These are phyloP conservation scores for Ichneumoninae sp. DNA, from an alignment of 2,888 invertebrate species.

Conservation along the genomic window DNA sequence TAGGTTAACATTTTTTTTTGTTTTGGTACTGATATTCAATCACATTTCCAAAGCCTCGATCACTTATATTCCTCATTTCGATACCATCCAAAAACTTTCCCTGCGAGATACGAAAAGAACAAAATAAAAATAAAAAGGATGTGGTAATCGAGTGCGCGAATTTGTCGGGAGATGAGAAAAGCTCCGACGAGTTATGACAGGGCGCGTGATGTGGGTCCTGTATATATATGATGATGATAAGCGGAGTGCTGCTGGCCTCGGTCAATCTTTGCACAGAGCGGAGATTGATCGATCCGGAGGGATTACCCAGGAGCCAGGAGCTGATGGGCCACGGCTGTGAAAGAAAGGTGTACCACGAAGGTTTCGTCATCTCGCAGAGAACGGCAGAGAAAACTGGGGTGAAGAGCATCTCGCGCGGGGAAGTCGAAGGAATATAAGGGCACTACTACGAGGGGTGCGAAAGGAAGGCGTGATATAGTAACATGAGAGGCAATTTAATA, in stretches of 20 bases:
- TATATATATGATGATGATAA: constrained; percentile 13
- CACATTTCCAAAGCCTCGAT: not conserved
- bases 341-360: constrained; percentile 48
- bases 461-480: constrained; percentile 21
- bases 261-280: constrained; percentile 63
- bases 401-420: not conserved
- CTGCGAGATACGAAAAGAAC: not conserved
- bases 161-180: constrained; percentile 48
- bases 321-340: constrained; percentile 19
- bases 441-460: not conserved
- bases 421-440: constrained; percentile 34
- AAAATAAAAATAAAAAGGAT: not conserved
- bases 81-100: not conserved
- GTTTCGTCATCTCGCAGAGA: constrained; percentile 41
- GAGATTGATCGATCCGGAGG: constrained; percentile 63
- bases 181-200: constrained; percentile 53
- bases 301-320: constrained; percentile 45
- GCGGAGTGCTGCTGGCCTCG: constrained; percentile 27
- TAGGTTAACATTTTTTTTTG: not conserved
- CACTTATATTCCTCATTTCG: not conserved
- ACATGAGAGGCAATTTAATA: constrained; percentile 48
- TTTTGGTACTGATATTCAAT: not conserved
- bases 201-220: constrained; percentile 10
- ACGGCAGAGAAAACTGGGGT: constrained; percentile 31
- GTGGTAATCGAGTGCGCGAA: constrained; percentile 44